Evolutionary conservation across 2,797 vertebrate genomes (phyloP), one percentile per base, ranked within the genome.

Genomic region (Bucorvus abyssinicus): DNA sequence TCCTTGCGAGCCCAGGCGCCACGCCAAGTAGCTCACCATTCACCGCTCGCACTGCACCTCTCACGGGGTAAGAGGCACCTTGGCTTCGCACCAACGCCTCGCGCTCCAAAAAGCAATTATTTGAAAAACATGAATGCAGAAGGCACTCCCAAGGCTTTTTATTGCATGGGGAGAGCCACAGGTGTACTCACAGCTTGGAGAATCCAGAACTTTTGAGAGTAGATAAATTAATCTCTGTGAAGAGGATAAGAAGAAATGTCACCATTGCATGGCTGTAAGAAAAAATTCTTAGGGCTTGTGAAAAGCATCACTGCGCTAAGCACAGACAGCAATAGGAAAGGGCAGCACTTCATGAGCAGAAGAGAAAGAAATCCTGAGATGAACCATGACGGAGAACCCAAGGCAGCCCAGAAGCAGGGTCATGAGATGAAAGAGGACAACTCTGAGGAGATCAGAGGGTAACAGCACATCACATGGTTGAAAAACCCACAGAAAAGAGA

Each of bases 371-470:
- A 75, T 32, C 30, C 17, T 2, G 4, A 73, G 32, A 44, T 40
- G 45, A 91, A 40, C 14, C 20, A 18, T 0, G 7, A 52, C 12
- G 21, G 61, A 86, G 27, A 85, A 73, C 22, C n/a, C 44, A 73
- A 55, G 34, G 69, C 26, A 82, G 0, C 1, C 2, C 6, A 30
- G 7, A 40, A 14, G 26, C 1, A 0, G 30, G 6, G 14, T 47
- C 27, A 52, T 1, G 12, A 81, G 10, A 61, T 49, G 11, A 26
- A 80, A 65, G 20, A 3, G 12, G 32, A 20, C 34, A 91, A 15
- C 1, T 8, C 56, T 3, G 2, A 65, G 47, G n/a, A 74, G 40
- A 83, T 5, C 6, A 1, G 22, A 64, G 27, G 19, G 29, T 38
- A 74, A 76, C 2, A 75, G 15, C 42, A 34, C 13, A 52, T 61